phyloP scores from a whole-genome alignment of 2,113 vertebrate genomes.

The Cynoglossus semilaevis region DNA sequence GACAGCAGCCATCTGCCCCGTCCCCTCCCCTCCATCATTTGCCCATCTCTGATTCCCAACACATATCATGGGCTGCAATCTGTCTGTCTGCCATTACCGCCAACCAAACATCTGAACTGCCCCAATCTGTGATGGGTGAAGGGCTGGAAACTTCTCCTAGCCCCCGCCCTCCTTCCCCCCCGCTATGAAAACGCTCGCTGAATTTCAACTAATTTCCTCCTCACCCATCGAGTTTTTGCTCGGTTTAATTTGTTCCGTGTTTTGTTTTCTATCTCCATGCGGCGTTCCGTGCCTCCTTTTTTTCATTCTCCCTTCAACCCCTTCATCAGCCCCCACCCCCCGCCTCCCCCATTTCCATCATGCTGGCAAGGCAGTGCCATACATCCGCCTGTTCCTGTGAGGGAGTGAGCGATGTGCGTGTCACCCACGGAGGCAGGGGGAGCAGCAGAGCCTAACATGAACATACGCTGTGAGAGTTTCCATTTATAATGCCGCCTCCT shows the following conservation, averaged over 20 bases:
- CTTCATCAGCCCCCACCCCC: constrained; percentile 4
- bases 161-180: constrained; percentile 37
- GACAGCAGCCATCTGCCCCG: constrained; percentile 73
- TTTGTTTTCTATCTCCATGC: constrained; percentile 32
- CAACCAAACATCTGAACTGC: constrained; percentile 75
- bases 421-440: constrained; percentile 63
- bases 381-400: constrained; percentile 57
- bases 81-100: constrained; percentile 70
- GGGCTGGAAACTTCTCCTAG: constrained; percentile 58
- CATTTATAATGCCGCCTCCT: constrained; percentile 67
- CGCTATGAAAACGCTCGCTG: constrained; percentile 9
- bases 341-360: constrained; percentile 7
- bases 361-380: constrained; percentile 50
- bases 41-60: constrained; percentile 72
- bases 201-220: constrained; percentile 21
- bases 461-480: constrained; percentile 72
- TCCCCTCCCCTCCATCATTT: constrained; percentile 69
- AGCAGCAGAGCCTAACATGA: constrained; percentile 68
- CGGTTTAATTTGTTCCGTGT: background rate
- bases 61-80: constrained; percentile 77
- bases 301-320: constrained; percentile 14
- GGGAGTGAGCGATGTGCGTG: constrained; percentile 66
- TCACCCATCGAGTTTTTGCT: constrained; percentile 14
- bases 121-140: constrained; percentile 65
- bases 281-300: constrained; percentile 25